These are phyloP conservation scores for Yponomeuta evonymella DNA, from an alignment of 2,888 invertebrate species.

Conservation along the genomic window DNA sequence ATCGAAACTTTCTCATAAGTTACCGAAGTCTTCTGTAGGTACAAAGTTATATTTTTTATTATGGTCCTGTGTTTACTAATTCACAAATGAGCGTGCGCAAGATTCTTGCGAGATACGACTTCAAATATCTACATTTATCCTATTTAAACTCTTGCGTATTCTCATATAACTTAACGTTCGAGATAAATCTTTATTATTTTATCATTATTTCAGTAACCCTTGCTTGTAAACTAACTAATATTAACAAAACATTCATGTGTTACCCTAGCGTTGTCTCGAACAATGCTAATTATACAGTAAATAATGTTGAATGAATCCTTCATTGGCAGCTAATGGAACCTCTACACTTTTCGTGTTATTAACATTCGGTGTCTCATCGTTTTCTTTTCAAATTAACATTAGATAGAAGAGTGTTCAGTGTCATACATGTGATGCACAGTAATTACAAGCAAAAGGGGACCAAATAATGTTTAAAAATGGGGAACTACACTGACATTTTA, in stretches of 20 bases:
- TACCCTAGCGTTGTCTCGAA: not conserved
- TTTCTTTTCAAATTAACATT: slow-evolving; percentile 43
- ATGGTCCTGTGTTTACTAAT: slow-evolving; percentile 14
- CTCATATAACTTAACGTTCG: slow-evolving; percentile 1
- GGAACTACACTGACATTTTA: slow-evolving; percentile 41
- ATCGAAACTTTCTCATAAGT: slow-evolving; percentile 55
- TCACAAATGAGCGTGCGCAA: not conserved
- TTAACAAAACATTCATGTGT: slow-evolving; percentile 7
- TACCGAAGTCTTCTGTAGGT: slow-evolving; percentile 59
- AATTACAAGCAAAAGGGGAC: slow-evolving; percentile 74
- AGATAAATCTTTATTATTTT: slow-evolving; percentile 36
- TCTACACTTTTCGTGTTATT: slow-evolving; percentile 40
- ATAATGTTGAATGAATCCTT: not conserved
- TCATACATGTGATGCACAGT: slow-evolving; percentile 49
- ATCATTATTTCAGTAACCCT: slow-evolving; percentile 67
- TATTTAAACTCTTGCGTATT: not conserved
- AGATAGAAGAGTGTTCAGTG: slow-evolving; percentile 17
- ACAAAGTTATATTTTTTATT: slow-evolving; percentile 37
- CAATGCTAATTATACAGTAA: not conserved
- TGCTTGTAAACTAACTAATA: slow-evolving; percentile 75
- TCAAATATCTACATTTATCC: not conserved
- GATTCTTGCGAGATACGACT: not conserved
- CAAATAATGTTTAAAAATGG: slow-evolving; percentile 42
- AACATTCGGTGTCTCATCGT: slow-evolving; percentile 38
- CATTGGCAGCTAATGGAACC: slow-evolving; percentile 3